phyloP scores from a whole-genome alignment of 2,797 vertebrate genomes.

The Spondyliosoma cantharus region DNA sequence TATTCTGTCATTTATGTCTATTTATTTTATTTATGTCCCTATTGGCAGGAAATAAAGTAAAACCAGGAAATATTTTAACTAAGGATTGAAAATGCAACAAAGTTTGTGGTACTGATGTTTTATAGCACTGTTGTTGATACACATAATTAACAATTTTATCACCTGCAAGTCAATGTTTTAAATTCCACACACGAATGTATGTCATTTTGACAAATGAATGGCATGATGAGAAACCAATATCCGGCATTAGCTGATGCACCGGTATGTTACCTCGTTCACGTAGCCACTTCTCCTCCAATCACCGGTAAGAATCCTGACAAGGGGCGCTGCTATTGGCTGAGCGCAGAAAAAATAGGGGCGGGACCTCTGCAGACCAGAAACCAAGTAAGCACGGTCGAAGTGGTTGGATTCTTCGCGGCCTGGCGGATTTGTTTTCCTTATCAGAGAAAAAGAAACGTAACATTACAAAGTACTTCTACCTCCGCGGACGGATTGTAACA shows the following conservation, averaged over 20 bases:
- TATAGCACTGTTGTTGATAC: background rate
- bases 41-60: slow-evolving; percentile 1
- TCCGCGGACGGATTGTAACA: slow-evolving; percentile 18
- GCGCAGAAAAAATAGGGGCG: slow-evolving; percentile 52
- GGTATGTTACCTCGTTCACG: background rate
- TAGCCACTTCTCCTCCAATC: slow-evolving; percentile 54
- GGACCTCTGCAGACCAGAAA: slow-evolving; percentile 36
- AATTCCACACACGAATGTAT: background rate
- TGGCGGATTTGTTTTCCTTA: slow-evolving; percentile 44
- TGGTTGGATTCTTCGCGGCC: slow-evolving; percentile 69
- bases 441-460: slow-evolving; percentile 39
- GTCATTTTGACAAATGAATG: background rate
- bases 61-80: background rate
- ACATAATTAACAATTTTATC: background rate
- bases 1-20: background rate
- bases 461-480: slow-evolving; percentile 28
- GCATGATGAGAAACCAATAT: too few species aligned
- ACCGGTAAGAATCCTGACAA: background rate
- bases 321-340: slow-evolving; percentile 56
- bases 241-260: background rate
- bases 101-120: background rate
- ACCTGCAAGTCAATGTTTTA: background rate
- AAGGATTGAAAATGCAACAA: background rate
- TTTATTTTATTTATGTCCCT: too few species aligned
- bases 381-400: slow-evolving; percentile 29